Percentiles rank a stretch among this genome's conserved stretches.
These are phyloP conservation scores for Ectemnius continuus DNA, from an alignment of 2,888 invertebrate species.

Conservation along the genomic window DNA sequence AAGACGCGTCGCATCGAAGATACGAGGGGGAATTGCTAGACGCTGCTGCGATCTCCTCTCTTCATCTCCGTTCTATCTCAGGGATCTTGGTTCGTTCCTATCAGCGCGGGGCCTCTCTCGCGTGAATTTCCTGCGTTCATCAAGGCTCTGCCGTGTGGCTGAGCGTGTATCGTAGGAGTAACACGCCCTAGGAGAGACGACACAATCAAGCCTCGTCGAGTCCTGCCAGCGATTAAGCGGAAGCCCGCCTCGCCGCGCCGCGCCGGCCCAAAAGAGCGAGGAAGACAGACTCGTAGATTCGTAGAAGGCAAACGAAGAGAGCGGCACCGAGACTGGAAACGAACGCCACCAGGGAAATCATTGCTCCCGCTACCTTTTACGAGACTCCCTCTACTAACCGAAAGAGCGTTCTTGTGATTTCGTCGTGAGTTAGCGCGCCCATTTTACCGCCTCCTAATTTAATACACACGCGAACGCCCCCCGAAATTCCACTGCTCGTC, in stretches of 20 bases:
- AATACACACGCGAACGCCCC: not conserved
- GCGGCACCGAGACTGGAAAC: slow-evolving; percentile 10
- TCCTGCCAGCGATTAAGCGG: slow-evolving; percentile 69
- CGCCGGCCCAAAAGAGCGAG: slow-evolving; percentile 44
- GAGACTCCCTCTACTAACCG: slow-evolving; percentile 49
- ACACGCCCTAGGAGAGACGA: slow-evolving; percentile 14
- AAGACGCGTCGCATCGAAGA: too few species aligned
- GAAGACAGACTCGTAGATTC: not conserved
- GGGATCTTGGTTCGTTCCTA: too few species aligned
- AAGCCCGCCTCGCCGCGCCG: too few species aligned
- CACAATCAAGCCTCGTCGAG: slow-evolving; percentile 63
- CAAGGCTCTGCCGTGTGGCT: slow-evolving; percentile 1
- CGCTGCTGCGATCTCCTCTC: too few species aligned
- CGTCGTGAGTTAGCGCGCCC: slow-evolving; percentile 14
- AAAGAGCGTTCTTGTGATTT: slow-evolving; percentile 52
- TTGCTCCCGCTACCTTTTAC: slow-evolving; percentile 50
- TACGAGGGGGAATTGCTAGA: too few species aligned
- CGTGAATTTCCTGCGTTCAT: slow-evolving; percentile 2
- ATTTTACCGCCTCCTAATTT: slow-evolving; percentile 10
- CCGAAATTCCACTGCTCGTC: not conserved
- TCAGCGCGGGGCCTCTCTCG: too few species aligned
- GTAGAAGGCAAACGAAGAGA: not conserved
- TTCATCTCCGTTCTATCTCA: too few species aligned
- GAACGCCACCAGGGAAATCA: slow-evolving; percentile 74
- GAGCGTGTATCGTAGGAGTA: too few species aligned